phyloP scores from a whole-genome alignment of 1,140 invertebrate species.

The Drosophila subpulchrella region DNA sequence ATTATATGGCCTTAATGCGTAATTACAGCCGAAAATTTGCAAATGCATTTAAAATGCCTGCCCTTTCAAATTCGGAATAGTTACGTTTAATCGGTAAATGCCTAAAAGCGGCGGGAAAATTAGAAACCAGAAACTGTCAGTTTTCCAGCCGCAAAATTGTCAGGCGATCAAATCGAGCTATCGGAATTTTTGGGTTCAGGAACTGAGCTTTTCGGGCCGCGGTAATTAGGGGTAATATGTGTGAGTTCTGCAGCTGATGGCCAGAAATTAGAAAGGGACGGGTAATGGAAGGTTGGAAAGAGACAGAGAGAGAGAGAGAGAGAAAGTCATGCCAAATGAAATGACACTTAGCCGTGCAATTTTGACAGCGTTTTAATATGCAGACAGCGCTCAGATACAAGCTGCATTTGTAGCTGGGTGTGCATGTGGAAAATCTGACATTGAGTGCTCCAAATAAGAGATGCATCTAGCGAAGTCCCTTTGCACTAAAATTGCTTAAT shows the following conservation, averaged over 20 bases:
- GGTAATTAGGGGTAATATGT: slow-evolving; percentile 63
- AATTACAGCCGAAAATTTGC: not conserved
- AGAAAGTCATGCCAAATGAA: slow-evolving; percentile 53
- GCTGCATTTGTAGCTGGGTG: slow-evolving; percentile 4
- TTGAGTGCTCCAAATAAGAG: slow-evolving; percentile 57
- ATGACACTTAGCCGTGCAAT: slow-evolving; percentile 76
- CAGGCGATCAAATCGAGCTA: slow-evolving; percentile 6
- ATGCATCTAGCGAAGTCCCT: not conserved
- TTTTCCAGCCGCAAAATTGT: slow-evolving; percentile 17
- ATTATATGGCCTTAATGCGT: not conserved
- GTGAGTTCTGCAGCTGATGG: slow-evolving; percentile 50
- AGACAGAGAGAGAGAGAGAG: slow-evolving; percentile 16
- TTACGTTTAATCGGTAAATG: not conserved
- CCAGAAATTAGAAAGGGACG: slow-evolving; percentile 1
- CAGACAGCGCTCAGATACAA: slow-evolving; percentile 39
- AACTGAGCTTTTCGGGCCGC: not conserved
- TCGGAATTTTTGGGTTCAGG: slow-evolving; percentile 8
- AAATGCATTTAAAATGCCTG: slow-evolving; percentile 1
- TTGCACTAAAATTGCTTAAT: not conserved
- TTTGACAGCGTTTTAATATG: slow-evolving; percentile 79
- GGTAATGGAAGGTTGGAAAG: not conserved
- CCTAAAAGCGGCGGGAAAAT: slow-evolving; percentile 1
- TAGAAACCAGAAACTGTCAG: slow-evolving; percentile 5
- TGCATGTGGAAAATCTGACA: slow-evolving; percentile 37
- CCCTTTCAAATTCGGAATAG: slow-evolving; percentile 1